Evolutionary conservation across 2,797 vertebrate species (phyloP).

Genomic region (Lemur catta): DNA sequence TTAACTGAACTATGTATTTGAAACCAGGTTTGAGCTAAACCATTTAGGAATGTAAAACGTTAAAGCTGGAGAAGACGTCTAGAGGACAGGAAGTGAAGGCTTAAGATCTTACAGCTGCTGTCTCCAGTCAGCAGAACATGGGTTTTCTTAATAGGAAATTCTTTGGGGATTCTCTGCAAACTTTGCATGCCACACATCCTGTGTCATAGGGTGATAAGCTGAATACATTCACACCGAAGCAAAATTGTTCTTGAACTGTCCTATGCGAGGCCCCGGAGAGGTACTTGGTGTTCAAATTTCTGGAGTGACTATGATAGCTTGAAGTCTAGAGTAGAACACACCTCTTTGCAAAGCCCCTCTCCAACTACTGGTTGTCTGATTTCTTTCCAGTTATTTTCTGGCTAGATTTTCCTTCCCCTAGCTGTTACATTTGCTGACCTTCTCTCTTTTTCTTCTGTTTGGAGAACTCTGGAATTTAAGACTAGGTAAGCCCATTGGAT

Average conservation of each 20-base stretch:
- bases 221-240: not conserved
- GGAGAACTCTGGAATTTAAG: conserved; percentile 30
- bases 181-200: fast-evolving
- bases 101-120: not conserved
- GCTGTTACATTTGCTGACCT: not conserved
- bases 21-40: not conserved
- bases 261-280: not conserved
- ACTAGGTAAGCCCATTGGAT: not conserved
- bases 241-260: not conserved
- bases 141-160: not conserved
- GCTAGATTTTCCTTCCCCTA: not conserved
- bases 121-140: not conserved
- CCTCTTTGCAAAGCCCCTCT: not conserved
- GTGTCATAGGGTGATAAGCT: not conserved
- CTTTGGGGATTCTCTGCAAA: not conserved
- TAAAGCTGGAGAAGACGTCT: not conserved
- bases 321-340: not conserved
- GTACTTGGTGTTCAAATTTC: fast-evolving
- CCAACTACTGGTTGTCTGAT: not conserved
- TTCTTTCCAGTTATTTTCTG: not conserved
- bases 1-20: fast-evolving
- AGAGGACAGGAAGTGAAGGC: not conserved
- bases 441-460: not conserved
- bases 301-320: not conserved
- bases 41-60: not conserved